Conservation (phyloP, 2,888 invertebrate species). For the Abrostola tripartita region DNA sequence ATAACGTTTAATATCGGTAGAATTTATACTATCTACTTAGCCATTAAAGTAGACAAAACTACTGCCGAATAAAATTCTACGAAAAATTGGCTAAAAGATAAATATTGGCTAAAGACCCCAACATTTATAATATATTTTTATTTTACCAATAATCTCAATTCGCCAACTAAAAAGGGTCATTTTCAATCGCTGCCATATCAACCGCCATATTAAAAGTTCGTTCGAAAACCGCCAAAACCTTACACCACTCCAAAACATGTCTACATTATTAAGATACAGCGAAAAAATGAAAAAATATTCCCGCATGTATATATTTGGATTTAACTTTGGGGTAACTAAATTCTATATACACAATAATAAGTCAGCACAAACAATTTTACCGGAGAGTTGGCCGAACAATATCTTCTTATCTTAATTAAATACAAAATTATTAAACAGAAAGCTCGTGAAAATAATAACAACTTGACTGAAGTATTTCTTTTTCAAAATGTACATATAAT, state of each 20-base stretch:
- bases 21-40: conserved; percentile 50
- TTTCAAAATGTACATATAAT: conserved; percentile 86
- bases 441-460: conserved; percentile 75
- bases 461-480: conserved; percentile 68
- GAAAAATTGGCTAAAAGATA: not conserved
- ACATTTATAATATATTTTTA: not conserved
- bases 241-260: conserved; percentile 66
- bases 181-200: conserved; percentile 20
- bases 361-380: conserved; percentile 53
- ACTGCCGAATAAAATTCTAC: conserved; percentile 40
- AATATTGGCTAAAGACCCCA: not conserved
- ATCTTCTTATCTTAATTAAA: conserved; percentile 55
- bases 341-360: conserved; percentile 84
- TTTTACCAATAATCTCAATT: not conserved
- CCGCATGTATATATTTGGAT: conserved; percentile 83
- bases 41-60: conserved; percentile 45
- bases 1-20: conserved; percentile 27
- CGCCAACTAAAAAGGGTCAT: not conserved
- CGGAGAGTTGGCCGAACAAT: conserved; percentile 46
- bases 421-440: conserved; percentile 75
- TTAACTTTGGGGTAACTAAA: conserved; percentile 84
- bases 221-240: conserved; percentile 70
- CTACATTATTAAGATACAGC: conserved; percentile 70
- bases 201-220: conserved; percentile 49
- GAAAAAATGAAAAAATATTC: conserved; percentile 68